Conservation (phyloP, 30 jellyfish, hydroid and myxozoan genomes). For the Pseudorhiza aurosa region DNA sequence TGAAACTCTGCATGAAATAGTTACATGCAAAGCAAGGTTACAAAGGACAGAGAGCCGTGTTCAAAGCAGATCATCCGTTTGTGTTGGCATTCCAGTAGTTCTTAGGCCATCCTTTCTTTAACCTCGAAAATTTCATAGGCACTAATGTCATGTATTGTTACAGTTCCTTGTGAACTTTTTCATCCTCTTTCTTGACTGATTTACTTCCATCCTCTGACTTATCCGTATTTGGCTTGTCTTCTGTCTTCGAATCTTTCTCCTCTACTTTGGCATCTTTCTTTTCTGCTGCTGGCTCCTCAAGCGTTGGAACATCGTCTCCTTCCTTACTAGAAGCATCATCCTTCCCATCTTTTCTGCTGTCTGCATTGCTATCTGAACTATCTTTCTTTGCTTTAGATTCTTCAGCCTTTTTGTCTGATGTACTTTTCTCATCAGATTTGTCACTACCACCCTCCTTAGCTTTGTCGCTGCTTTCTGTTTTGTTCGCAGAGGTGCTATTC, state of each 20-base stretch:
- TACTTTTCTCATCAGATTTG: constrained; percentile 23
- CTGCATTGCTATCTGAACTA: background rate
- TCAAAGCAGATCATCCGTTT: background rate
- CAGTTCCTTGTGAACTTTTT: constrained; percentile 60
- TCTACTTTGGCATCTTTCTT: constrained; percentile 2
- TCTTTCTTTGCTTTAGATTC: background rate
- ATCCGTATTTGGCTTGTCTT: background rate
- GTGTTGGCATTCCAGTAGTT: background rate
- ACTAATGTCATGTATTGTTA: constrained; percentile 16
- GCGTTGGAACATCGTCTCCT: constrained; percentile 35
- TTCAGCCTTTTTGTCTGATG: constrained; percentile 15
- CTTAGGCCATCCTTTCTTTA: background rate
- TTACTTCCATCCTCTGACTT: constrained; percentile 1
- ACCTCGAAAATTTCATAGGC: constrained; percentile 31
- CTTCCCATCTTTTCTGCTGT: background rate
- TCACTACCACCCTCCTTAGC: constrained; percentile 10
- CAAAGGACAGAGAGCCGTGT: background rate
- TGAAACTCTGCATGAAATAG: no score
- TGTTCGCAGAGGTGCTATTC: constrained; percentile 44
- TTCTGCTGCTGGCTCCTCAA: constrained; percentile 42
- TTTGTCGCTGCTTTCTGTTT: constrained; percentile 26
- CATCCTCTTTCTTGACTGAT: constrained; percentile 12
- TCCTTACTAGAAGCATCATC: background rate
- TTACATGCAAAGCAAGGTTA: background rate
- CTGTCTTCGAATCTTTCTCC: background rate